A percentile compares a stretch with the other conserved stretches of the same genome.
These are phyloP conservation scores for Dryoscopus gambensis DNA, from an alignment of 2,113 vertebrate species.

Conservation along the genomic window DNA sequence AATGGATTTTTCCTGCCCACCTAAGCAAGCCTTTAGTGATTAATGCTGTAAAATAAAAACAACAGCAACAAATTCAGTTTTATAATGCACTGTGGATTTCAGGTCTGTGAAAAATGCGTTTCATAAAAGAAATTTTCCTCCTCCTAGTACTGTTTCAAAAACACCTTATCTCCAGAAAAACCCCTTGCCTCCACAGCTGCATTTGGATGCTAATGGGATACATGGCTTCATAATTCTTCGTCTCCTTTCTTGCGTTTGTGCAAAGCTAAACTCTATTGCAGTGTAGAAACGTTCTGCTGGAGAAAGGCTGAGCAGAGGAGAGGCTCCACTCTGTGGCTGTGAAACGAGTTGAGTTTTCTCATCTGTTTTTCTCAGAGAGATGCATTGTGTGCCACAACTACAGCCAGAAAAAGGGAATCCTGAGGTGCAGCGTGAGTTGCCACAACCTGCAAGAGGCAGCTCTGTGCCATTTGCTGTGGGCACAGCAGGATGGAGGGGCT, in stretches of 20 bases:
- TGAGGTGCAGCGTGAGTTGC: not conserved
- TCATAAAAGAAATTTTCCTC: not conserved
- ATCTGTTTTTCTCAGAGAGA: not conserved
- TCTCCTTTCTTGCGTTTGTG: not conserved
- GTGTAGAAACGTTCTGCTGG: not conserved
- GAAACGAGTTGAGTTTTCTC: not conserved
- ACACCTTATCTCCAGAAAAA: not conserved
- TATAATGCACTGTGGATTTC: not conserved
- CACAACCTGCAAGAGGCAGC: not conserved
- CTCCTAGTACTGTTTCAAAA: not conserved
- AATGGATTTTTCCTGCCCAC: not conserved
- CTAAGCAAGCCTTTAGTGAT: conserved; percentile 5
- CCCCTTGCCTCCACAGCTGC: not conserved
- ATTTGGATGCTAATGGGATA: conserved; percentile 25
- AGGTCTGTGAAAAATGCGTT: not conserved
- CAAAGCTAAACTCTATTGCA: not conserved
- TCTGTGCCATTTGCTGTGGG: not conserved
- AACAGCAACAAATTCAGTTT: not conserved
- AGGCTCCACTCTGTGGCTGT: not conserved
- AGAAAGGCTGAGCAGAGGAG: not conserved
- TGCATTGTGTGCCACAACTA: not conserved
- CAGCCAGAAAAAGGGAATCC: not conserved
- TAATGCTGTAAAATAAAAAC: not conserved
- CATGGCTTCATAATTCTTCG: conserved; percentile 9
- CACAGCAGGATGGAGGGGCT: not conserved